phyloP scores from a whole-genome alignment of 2,113 vertebrate genomes.

The Scatophagus argus region DNA sequence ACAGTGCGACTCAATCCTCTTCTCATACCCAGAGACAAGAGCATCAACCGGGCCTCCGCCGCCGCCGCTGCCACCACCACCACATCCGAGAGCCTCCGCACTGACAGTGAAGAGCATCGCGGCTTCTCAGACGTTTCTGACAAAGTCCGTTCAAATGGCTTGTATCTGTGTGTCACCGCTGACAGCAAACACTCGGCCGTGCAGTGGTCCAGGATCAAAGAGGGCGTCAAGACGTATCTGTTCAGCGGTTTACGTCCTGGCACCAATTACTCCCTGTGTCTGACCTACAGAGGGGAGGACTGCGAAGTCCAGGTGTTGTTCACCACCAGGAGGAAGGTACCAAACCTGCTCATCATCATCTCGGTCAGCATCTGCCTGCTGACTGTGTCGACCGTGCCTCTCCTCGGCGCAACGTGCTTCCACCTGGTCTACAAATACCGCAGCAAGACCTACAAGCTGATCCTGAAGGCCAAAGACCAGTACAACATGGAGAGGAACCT shows the following conservation, averaged over 20 bases:
- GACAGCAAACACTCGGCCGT: conserved; percentile 85
- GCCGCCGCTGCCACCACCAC: conserved; percentile 81
- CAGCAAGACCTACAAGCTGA: conserved; percentile 94
- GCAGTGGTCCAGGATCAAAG: conserved; percentile 93
- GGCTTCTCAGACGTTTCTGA: conserved; percentile 58
- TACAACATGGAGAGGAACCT: conserved; percentile 93
- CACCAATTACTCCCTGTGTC: conserved; percentile 96
- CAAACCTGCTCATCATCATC: conserved; percentile 94
- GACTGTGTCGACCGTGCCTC: conserved; percentile 93
- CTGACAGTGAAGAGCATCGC: conserved; percentile 84
- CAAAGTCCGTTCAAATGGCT: conserved; percentile 80
- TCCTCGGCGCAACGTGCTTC: conserved; percentile 95
- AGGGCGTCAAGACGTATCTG: conserved; percentile 91
- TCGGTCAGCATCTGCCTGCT: conserved; percentile 94
- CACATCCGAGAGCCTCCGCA: conserved; percentile 73
- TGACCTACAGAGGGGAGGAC: conserved; percentile 89
- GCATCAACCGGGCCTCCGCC: conserved; percentile 83
- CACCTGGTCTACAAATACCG: conserved; percentile 95
- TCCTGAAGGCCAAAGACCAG: conserved; percentile 90
- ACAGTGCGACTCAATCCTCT: conserved; percentile 92
- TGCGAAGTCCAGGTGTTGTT: conserved; percentile 96
- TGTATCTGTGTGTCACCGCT: conserved; percentile 90
- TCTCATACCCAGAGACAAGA: conserved; percentile 87
- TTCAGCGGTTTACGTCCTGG: conserved; percentile 90
- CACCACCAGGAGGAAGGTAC: conserved; percentile 90